A percentile compares a stretch with the other conserved stretches of the same genome.
Conservation (phyloP, 2,888 invertebrate genomes). For the Athripsodes cinereus region DNA sequence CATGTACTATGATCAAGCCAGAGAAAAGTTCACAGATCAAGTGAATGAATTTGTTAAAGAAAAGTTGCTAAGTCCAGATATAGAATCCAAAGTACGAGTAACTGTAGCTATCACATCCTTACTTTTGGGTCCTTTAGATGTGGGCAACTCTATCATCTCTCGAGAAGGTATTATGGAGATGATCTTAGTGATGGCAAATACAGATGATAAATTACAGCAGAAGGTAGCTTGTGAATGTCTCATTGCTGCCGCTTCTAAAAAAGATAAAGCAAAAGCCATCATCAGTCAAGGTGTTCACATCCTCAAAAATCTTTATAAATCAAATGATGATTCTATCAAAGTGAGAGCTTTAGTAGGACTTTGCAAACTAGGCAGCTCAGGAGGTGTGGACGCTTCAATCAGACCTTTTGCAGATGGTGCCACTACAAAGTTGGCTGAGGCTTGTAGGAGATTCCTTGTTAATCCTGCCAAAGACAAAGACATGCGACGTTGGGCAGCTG, state of each 20-base stretch:
- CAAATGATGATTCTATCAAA: conserved; percentile 82
- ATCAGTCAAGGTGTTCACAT: conserved; percentile 86
- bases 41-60: conserved; percentile 84
- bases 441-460: conserved; percentile 85
- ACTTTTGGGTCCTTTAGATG: conserved; percentile 85
- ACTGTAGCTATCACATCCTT: conserved; percentile 84
- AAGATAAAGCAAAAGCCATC: conserved; percentile 90
- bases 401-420: conserved; percentile 95
- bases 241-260: conserved; percentile 93
- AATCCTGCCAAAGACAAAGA: conserved; percentile 85
- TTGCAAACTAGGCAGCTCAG: conserved; percentile 92
- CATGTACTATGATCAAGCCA: conserved; percentile 86
- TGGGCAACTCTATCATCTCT: conserved; percentile 80
- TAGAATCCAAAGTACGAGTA: conserved; percentile 85
- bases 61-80: conserved; percentile 75
- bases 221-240: conserved; percentile 95
- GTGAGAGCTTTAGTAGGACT: conserved; percentile 88
- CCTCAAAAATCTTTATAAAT: conserved; percentile 87
- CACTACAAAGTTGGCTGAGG: conserved; percentile 84
- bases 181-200: conserved; percentile 94
- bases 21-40: conserved; percentile 64
- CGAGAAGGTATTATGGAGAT: conserved; percentile 88
- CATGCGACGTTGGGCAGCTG: conserved; percentile 92
- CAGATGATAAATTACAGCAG: conserved; percentile 85
- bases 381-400: conserved; percentile 92